A percentile compares a stretch with the other conserved stretches of the same genome.
These are phyloP conservation scores for Peromyscus nudipes DNA, from an alignment of 2,797 vertebrate species.

Conservation along the genomic window DNA sequence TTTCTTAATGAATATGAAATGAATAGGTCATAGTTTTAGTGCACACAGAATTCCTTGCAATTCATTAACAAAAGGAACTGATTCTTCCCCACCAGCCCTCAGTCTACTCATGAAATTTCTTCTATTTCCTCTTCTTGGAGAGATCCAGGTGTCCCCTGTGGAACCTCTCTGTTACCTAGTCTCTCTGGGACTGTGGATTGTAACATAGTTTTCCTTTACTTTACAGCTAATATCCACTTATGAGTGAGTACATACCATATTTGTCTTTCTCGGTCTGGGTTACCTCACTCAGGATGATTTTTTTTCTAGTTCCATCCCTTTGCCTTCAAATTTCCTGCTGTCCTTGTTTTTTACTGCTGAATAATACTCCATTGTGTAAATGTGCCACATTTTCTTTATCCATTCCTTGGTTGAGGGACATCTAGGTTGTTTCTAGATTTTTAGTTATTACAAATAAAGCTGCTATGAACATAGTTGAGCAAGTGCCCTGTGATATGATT, in stretches of 20 bases:
- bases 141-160: background rate
- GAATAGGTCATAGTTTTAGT: constrained; percentile 64
- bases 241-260: background rate
- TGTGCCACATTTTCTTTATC: background rate
- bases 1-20: constrained; percentile 78
- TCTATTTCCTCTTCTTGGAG: background rate
- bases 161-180: background rate
- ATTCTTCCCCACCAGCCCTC: background rate
- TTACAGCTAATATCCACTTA: background rate
- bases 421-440: background rate
- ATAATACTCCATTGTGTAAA: background rate
- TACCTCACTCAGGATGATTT: background rate
- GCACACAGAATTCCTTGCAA: constrained; percentile 9
- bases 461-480: background rate
- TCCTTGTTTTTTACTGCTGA: background rate
- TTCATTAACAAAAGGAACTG: constrained; percentile 15
- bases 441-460: background rate
- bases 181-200: background rate
- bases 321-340: background rate
- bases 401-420: background rate
- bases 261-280: background rate
- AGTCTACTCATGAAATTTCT: background rate
- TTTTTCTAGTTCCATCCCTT: background rate
- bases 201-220: background rate
- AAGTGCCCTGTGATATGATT: background rate